Evolutionary conservation across 2,113 vertebrate species (phyloP).

Genomic region (Gnathonemus longibarbis): DNA sequence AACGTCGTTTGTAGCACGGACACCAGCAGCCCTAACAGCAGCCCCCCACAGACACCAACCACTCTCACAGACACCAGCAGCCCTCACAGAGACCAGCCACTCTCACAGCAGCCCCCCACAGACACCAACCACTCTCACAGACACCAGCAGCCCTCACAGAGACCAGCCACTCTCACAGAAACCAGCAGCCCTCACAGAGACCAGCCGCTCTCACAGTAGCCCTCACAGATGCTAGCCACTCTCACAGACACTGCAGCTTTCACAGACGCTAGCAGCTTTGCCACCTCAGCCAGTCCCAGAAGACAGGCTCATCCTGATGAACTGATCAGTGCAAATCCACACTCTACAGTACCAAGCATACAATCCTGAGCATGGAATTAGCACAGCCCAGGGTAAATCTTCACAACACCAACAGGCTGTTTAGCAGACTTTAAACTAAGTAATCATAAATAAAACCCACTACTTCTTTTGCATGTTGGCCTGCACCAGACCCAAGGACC

Average conservation of each 20-base stretch:
- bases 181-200: background rate
- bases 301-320: conserved; percentile 27
- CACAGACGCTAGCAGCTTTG: background rate
- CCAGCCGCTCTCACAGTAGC: background rate
- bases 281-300: background rate
- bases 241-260: conserved; percentile 6
- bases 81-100: background rate
- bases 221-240: background rate
- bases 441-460: background rate
- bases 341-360: background rate
- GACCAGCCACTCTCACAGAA: background rate
- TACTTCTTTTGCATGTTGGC: background rate
- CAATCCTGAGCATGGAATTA: background rate
- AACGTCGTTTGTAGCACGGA: conserved; percentile 25
- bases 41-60: no score
- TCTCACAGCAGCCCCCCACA: background rate
- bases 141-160: background rate
- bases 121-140: background rate
- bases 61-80: conserved; percentile 14
- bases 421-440: background rate
- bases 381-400: background rate
- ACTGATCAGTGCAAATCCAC: conserved; percentile 15
- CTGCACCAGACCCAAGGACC: background rate
- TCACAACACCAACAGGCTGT: background rate
- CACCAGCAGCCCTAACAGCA: background rate